A percentile compares a stretch with the other conserved stretches of the same genome.
Evolutionary conservation across 2,113 vertebrate genomes (phyloP).

Genomic region (Ophiodon elongatus): DNA sequence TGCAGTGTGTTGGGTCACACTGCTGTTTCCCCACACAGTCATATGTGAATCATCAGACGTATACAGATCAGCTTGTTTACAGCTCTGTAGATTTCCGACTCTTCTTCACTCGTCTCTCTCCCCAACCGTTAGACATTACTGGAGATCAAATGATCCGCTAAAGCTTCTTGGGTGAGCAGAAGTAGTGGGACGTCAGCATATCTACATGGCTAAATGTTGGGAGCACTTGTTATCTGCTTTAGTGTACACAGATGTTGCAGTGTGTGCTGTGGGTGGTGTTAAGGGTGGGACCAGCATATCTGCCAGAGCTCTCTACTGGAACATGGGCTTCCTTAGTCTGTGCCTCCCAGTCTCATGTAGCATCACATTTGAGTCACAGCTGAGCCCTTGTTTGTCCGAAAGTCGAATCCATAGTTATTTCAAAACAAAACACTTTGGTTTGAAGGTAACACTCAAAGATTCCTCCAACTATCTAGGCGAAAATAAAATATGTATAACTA

Average conservation of each 20-base stretch:
- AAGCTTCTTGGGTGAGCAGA: background rate
- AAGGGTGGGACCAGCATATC: conserved; percentile 7
- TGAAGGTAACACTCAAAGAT: background rate
- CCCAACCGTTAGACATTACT: background rate
- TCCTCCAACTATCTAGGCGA: no score
- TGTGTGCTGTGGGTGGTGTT: conserved; percentile 2
- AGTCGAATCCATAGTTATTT: background rate
- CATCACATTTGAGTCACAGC: background rate
- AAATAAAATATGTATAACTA: background rate
- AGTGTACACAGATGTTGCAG: conserved; percentile 12
- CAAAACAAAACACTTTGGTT: no score
- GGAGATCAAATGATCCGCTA: background rate
- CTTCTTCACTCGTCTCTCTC: no score
- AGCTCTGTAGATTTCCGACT: background rate
- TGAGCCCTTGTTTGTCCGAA: background rate
- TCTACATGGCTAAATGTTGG: background rate
- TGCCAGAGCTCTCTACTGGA: background rate
- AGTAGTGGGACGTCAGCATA: background rate
- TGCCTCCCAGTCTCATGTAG: background rate
- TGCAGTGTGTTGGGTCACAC: conserved; percentile 26
- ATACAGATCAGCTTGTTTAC: background rate
- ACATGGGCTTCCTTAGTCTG: background rate
- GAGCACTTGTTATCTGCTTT: background rate
- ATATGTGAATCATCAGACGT: conserved; percentile 29
- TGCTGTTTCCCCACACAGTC: conserved; percentile 22